Base-by-base conservation (phyloP, 2,113 vertebrate species). In the Brachyistius frenatus region DNA sequence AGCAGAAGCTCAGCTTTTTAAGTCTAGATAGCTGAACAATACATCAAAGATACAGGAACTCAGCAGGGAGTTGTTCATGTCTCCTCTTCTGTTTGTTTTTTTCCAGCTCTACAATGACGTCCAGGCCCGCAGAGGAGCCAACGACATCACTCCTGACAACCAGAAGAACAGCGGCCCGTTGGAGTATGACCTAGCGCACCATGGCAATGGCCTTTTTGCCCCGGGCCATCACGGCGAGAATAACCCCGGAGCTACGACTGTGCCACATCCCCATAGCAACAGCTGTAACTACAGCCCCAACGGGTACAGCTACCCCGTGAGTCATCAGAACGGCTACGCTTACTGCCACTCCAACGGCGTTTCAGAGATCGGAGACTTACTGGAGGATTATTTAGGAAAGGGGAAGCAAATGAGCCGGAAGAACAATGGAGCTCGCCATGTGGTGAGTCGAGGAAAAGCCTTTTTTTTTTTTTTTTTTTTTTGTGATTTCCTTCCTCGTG, bases 51-150 rank as follows among this genome's bases (percentile, higher is more conserved):
- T 32, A 16, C 7, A n/a, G 5, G 30, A 58, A 39, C 37, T 55
- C n/a, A 15, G 13, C 23, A 60, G 14, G 23, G 7, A 31, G 13
- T 49, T 52, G 9, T 44, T 58, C 14, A 66, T 66, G 3, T 60
- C 4, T 56, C 10, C 36, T 76, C 11, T 50, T n/a, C n/a, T n/a
- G n/a, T n/a, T n/a, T 2, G 73, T 70, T 76, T 71, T 31, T 15
- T 78, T 50, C 84, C 88, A 99, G 98, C 94, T 99, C 86, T 99
- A 97, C 92, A 96, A 94, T 86, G 97, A 97, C 86, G 97, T 99
- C 81, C 97, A 96, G 91, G 96, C 98, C 80, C 95, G 97, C 82
- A 95, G 97, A 77, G 96, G 97, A 86, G 94, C 84, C 74, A 96
- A 87, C 32, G 93, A 95, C 69, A 88, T 76, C 2, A 3, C 86